phyloP scores from a whole-genome alignment of 2,113 vertebrate species.

The Pitta sordida region DNA sequence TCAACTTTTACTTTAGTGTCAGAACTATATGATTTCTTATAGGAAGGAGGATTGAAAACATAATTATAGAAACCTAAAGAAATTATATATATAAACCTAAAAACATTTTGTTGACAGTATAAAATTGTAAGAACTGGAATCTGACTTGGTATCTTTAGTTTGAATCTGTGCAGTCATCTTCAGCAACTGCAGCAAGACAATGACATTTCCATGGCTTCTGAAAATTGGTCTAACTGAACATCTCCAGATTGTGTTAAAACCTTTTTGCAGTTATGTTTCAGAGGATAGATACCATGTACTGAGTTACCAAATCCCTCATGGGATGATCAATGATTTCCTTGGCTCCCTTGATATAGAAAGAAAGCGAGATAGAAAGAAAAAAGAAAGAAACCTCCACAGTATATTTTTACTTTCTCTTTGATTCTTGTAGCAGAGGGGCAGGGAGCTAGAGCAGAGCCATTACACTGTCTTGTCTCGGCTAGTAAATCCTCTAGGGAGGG shows the following conservation, averaged over 20 bases:
- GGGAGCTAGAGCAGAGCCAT: neutral
- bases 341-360: neutral
- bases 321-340: neutral
- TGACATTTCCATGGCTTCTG: neutral
- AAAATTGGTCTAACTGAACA: neutral
- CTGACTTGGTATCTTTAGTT: neutral
- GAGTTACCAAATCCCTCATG: neutral
- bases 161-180: neutral
- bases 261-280: neutral
- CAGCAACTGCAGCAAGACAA: neutral
- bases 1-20: neutral
- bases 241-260: neutral
- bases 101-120: neutral
- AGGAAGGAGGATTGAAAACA: neutral
- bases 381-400: accelerated
- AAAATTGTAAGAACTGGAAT: neutral
- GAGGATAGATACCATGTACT: neutral
- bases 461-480: neutral
- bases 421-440: neutral
- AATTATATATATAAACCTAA: too few relatives aligned
- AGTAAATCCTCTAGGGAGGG: neutral
- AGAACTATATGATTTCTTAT: neutral
- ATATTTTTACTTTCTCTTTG: neutral
- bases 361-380: neutral
- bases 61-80: neutral